Conservation (phyloP, 2,797 vertebrate species). For the Carcharodon carcharias region DNA sequence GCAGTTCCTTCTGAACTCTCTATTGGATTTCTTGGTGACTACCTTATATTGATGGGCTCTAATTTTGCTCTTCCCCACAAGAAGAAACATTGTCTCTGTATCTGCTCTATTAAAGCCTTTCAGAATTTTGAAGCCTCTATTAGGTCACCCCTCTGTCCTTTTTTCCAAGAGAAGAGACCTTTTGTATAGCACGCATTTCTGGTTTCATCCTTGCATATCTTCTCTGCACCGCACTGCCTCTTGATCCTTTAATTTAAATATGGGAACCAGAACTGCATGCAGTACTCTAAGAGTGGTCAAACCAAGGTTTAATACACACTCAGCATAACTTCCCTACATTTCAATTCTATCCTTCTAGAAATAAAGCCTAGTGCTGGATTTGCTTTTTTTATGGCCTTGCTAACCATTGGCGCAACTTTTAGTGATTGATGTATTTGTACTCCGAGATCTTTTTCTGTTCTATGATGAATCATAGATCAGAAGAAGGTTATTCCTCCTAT, state of each 20-base stretch:
- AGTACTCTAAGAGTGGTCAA: no score
- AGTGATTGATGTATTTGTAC: not conserved
- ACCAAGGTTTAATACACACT: no score
- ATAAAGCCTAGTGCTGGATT: not conserved
- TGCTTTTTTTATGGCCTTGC: no score
- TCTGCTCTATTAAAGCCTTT: not conserved
- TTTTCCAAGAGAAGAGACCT: no score
- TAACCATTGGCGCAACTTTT: not conserved
- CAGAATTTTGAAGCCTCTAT: no score
- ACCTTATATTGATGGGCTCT: not conserved
- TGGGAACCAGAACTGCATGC: no score
- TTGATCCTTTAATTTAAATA: no score
- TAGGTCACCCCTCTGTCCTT: no score
- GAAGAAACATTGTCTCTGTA: not conserved
- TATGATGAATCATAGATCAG: not conserved
- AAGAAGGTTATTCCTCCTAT: not conserved
- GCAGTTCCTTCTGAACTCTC: no score
- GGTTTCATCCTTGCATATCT: no score
- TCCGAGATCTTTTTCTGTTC: not conserved
- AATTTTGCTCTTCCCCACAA: not conserved
- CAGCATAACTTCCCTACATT: not conserved
- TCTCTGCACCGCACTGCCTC: no score
- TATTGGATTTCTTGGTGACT: not conserved
- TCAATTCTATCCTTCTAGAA: not conserved
- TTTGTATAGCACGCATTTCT: no score